phyloP scores from a whole-genome alignment of 2,797 vertebrate genomes.

The Cygnus olor region DNA sequence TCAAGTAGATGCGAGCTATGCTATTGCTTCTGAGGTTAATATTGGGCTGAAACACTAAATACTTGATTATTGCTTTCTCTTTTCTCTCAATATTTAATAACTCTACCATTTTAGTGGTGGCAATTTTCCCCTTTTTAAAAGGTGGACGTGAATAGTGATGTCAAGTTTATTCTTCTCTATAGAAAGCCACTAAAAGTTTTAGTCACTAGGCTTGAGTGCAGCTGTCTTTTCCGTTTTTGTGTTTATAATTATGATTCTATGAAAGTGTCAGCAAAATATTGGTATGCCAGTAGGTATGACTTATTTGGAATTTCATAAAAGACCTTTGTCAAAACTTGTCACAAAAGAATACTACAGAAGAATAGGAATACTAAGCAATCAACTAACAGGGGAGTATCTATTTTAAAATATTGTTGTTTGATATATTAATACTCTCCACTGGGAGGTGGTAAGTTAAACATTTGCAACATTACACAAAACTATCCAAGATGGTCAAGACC shows the following conservation, averaged over 20 bases:
- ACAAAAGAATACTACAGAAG: neutral
- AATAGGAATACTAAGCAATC: neutral
- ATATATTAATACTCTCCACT: neutral
- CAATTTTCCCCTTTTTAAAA: neutral
- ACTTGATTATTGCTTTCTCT: neutral
- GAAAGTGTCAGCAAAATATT: neutral
- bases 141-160: neutral
- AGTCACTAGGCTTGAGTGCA: neutral
- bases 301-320: neutral
- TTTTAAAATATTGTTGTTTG: neutral
- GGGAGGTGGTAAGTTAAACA: neutral
- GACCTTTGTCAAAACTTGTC: neutral
- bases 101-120: neutral
- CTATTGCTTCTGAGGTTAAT: neutral
- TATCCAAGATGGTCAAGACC: neutral
- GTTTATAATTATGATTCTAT: neutral
- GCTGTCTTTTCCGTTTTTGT: neutral
- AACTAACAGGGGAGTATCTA: neutral
- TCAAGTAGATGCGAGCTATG: neutral
- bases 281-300: neutral
- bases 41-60: neutral
- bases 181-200: neutral
- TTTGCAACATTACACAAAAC: neutral
- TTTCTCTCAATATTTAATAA: neutral
- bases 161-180: neutral